These are phyloP conservation scores for Orius insidiosus DNA, from an alignment of 1,140 invertebrate species.

Conservation along the genomic window DNA sequence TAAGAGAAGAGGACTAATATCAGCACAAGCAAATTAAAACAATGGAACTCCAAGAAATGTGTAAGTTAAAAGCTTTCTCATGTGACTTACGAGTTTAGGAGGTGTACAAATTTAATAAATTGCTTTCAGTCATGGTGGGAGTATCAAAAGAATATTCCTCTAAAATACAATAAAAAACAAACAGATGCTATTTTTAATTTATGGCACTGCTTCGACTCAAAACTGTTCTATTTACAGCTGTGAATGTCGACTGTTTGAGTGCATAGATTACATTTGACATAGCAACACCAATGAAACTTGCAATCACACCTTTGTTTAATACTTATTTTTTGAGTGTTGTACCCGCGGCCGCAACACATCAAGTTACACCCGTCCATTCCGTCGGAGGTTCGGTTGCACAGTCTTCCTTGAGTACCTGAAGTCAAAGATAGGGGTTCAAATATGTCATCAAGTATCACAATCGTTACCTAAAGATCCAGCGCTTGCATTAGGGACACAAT, in stretches of 20 bases:
- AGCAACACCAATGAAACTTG: conserved; percentile 81
- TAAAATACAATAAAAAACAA: too few species aligned
- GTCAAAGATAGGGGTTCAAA: not conserved
- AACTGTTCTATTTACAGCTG: conserved; percentile 14
- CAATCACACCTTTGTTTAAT: conserved; percentile 65
- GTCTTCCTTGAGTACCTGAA: conserved; percentile 54
- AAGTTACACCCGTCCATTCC: conserved; percentile 70
- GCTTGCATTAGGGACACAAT: conserved; percentile 48
- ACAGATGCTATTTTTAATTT: too few species aligned
- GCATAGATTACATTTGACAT: conserved; percentile 74
- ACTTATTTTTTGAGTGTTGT: conserved; percentile 47
- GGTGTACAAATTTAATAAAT: too few species aligned
- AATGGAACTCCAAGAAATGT: too few species aligned
- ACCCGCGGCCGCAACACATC: conserved; percentile 73
- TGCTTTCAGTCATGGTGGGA: too few species aligned
- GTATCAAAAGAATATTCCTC: too few species aligned
- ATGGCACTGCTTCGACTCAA: not conserved
- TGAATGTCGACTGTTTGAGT: conserved; percentile 31
- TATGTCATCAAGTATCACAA: not conserved
- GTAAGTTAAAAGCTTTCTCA: too few species aligned
- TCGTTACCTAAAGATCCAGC: conserved; percentile 45
- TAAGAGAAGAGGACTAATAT: too few species aligned
- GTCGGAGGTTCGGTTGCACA: conserved; percentile 62
- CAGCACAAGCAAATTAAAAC: too few species aligned
- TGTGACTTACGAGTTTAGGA: too few species aligned